Base-by-base conservation (phyloP, 2,797 vertebrate genomes). In the Xenentodon cancila region DNA sequence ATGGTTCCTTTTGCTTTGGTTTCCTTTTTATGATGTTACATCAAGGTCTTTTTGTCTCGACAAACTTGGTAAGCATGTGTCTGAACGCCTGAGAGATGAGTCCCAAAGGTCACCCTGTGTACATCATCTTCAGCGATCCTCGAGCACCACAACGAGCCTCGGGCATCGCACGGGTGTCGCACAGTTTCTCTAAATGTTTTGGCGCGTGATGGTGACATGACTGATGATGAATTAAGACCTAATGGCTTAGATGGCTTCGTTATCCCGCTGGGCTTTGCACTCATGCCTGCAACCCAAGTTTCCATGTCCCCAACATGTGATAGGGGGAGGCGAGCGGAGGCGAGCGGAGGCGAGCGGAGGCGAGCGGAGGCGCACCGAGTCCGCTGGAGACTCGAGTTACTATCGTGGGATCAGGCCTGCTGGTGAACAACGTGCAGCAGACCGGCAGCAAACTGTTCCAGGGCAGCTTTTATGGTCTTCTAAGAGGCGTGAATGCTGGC, bases 331-430 rank as follows among this genome's bases (percentile, higher is more conserved):
- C 44, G 48, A 25, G 62, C 55, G 64, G 34, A 50, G 52, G n/a
- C n/a, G n/a, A 27, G 57, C 20, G 58, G 64, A 59, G 74, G 73
- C 70, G 37, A 27, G 57, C 20, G 58, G 64, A 59, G 74, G 73
- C 70, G 37, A 27, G 57, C 20, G 58, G 64, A 59, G 74, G 73
- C 70, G 37, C 7, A 53, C 54, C 19, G 66, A 34, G 77, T 77
- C 70, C 56, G 65, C 75, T 59, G 58, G 66, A 20, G 73, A 79
- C 77, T 91, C 81, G 5, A 74, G 84, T 91, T 88, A 87, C 88
- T 71, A 76, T 61, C 73, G 74, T 70, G 72, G 73, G 70, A 77
- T 74, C 73, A 65, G 82, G 61, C 45, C 80, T 57, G 64, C 75
- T 64, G 80, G 71, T 68, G 75, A 85, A 84, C 81, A 89, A 84